Conservation (phyloP, 2,888 invertebrate genomes). For the Carcina quercana region DNA sequence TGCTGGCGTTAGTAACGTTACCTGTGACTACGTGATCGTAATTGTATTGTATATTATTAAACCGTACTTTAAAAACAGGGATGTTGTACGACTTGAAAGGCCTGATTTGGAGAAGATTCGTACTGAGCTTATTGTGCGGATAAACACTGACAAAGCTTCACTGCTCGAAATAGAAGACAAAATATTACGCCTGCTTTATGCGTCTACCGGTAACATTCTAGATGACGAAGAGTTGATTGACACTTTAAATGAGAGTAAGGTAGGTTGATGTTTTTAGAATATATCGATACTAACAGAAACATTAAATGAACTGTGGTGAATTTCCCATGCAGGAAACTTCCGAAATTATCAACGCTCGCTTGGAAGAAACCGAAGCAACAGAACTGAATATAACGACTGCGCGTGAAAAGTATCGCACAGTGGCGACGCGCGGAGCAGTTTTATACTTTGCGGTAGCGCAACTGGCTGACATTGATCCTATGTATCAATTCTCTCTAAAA, state of each 20-base stretch:
- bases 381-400: conserved; percentile 90
- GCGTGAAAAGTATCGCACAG: conserved; percentile 88
- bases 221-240: conserved; percentile 96
- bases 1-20: conserved; percentile 92
- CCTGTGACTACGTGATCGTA: too few species aligned
- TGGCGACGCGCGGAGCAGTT: conserved; percentile 91
- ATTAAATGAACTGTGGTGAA: too few species aligned
- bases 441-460: conserved; percentile 93
- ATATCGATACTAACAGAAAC: too few species aligned
- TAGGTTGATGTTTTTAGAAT: too few species aligned
- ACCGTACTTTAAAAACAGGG: too few species aligned
- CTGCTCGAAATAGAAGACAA: conserved; percentile 92
- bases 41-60: too few species aligned
- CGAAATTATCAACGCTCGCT: conserved; percentile 89
- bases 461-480: conserved; percentile 92
- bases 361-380: conserved; percentile 90
- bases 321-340: conserved; percentile 88
- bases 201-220: conserved; percentile 91
- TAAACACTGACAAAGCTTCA: conserved; percentile 89
- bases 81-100: conserved; percentile 91
- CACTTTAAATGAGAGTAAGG: conserved; percentile 91
- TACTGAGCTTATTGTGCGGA: conserved; percentile 87
- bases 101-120: conserved; percentile 90
- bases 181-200: conserved; percentile 86
- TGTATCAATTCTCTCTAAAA: conserved; percentile 96